A percentile compares a stretch with the other conserved stretches of the same genome.
These are phyloP conservation scores for Orthonychiurus folsomi DNA, from an alignment of 2,888 invertebrate genomes.

Conservation along the genomic window DNA sequence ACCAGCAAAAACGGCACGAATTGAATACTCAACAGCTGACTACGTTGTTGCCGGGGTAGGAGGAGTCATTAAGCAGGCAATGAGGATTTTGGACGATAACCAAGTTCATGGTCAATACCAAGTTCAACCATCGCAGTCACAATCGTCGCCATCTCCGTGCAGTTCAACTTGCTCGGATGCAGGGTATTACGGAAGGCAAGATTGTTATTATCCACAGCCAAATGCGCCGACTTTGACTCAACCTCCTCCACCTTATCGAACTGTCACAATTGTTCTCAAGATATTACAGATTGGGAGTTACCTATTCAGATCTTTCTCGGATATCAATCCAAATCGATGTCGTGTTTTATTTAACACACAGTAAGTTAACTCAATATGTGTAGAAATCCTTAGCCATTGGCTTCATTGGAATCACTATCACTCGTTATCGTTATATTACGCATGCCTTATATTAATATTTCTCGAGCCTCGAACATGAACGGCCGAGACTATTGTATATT, in stretches of 20 bases:
- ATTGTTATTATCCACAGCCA: too few species aligned
- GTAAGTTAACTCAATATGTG: too few species aligned
- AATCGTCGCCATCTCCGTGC: too few species aligned
- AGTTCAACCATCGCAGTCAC: not conserved
- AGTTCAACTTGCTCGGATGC: too few species aligned
- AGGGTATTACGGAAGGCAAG: too few species aligned
- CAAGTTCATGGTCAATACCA: slow-evolving; percentile 7
- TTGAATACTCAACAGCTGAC: too few species aligned
- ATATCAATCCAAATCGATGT: slow-evolving; percentile 29
- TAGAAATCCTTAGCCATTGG: too few species aligned
- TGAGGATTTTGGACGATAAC: slow-evolving; percentile 24
- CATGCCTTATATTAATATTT: too few species aligned
- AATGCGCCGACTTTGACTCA: too few species aligned
- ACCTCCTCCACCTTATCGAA: slow-evolving; percentile 27
- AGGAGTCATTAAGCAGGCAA: slow-evolving; percentile 29
- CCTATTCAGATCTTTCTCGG: slow-evolving; percentile 30
- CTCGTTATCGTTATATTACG: too few species aligned
- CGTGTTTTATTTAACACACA: slow-evolving; percentile 34
- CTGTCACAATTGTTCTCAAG: slow-evolving; percentile 28
- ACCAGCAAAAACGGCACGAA: slow-evolving; percentile 4
- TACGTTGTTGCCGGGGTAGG: slow-evolving; percentile 19
- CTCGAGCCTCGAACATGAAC: too few species aligned
- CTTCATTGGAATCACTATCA: too few species aligned
- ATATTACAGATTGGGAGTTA: slow-evolving; percentile 32
- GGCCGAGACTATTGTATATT: slow-evolving; percentile 1